A percentile compares a stretch with the other conserved stretches of the same genome.
Evolutionary conservation across 2,888 invertebrate genomes (phyloP).

Genomic region (Lacanobia wlatinum): DNA sequence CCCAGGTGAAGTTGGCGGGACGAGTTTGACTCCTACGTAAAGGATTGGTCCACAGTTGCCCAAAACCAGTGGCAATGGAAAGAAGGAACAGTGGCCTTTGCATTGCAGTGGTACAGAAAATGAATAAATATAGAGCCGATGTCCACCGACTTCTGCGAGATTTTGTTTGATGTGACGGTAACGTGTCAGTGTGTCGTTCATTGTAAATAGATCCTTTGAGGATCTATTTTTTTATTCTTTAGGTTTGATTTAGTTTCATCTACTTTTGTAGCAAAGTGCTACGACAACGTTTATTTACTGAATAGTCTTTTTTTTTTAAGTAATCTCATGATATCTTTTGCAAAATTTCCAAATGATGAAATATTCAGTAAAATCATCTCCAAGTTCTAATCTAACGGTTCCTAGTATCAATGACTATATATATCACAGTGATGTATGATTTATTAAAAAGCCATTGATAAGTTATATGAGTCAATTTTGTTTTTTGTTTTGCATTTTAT

Average conservation of each 20-base stretch:
- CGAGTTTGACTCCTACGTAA: too few species aligned
- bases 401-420: background rate
- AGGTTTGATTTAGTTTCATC: background rate
- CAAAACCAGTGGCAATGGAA: too few species aligned
- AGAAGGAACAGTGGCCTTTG: too few species aligned
- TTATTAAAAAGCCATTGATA: conserved; percentile 16
- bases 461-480: conserved; percentile 46
- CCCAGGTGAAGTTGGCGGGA: too few species aligned
- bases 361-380: conserved; percentile 8
- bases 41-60: too few species aligned
- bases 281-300: background rate
- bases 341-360: conserved; percentile 20
- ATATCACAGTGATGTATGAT: background rate
- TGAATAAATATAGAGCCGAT: background rate
- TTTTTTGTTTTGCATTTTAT: conserved; percentile 29
- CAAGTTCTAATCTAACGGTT: conserved; percentile 11
- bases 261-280: background rate
- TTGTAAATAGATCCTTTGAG: background rate
- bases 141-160: background rate
- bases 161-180: background rate
- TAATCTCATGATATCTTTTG: conserved; percentile 6
- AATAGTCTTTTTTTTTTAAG: background rate
- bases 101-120: too few species aligned
- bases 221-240: background rate
- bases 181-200: background rate